phyloP scores from a whole-genome alignment of 2,888 invertebrate genomes.

The Cosmorhoe ocellata region DNA sequence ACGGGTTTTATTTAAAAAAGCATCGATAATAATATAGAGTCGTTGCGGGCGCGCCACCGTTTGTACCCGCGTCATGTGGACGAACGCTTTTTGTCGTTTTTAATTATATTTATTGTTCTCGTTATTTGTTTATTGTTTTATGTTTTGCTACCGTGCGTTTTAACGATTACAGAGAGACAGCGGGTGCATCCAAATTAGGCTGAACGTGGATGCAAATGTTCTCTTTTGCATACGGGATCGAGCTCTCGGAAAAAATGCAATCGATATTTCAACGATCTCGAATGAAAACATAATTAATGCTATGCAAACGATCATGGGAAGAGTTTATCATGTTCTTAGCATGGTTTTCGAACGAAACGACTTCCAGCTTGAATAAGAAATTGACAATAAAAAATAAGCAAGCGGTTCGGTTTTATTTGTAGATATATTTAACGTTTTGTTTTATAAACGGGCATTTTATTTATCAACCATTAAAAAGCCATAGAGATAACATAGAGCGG shows the following conservation, averaged over 20 bases:
- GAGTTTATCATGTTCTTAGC: slow-evolving; percentile 35
- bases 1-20: slow-evolving; percentile 43
- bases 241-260: slow-evolving; percentile 52
- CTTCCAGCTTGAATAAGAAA: slow-evolving; percentile 31
- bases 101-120: slow-evolving; percentile 81
- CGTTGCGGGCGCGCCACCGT: slow-evolving; percentile 68
- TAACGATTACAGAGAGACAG: slow-evolving; percentile 72
- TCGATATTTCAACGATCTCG: slow-evolving; percentile 53
- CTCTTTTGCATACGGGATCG: slow-evolving; percentile 63
- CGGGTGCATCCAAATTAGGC: slow-evolving; percentile 75
- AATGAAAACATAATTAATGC: slow-evolving; percentile 72
- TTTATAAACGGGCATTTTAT: slow-evolving; percentile 19
- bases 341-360: slow-evolving; percentile 40
- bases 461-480: slow-evolving; percentile 39
- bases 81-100: slow-evolving; percentile 78
- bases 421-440: background rate
- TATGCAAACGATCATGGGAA: slow-evolving; percentile 64
- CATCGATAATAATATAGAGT: slow-evolving; percentile 73
- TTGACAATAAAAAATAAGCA: background rate
- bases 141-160: slow-evolving; percentile 77
- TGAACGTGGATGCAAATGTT: slow-evolving; percentile 70
- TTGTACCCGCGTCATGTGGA: slow-evolving; percentile 73
- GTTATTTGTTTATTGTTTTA: slow-evolving; percentile 79
- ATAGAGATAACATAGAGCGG: slow-evolving; percentile 39
- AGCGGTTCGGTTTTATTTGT: background rate